phyloP scores from a whole-genome alignment of 2,113 vertebrate species.

The Elaphurus davidianus region DNA sequence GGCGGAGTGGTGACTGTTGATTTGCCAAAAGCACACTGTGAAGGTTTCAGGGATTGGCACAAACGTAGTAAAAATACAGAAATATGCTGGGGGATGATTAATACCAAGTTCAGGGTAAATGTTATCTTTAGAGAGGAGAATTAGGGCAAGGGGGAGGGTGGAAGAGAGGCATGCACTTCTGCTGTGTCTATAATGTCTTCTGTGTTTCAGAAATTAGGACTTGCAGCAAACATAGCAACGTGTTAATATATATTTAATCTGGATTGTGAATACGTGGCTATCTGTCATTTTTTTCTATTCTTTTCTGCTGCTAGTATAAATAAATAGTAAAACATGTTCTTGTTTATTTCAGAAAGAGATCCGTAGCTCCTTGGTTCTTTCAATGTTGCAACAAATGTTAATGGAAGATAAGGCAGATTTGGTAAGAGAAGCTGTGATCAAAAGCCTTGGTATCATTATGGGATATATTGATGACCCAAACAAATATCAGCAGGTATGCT shows the following conservation, averaged over 20 bases:
- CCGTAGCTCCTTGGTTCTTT: slow-evolving; percentile 96
- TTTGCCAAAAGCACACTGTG: not conserved
- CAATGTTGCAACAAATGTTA: slow-evolving; percentile 99
- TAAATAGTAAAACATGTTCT: slow-evolving; percentile 52
- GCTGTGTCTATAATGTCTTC: not conserved
- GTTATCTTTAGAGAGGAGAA: not conserved
- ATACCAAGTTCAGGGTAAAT: not conserved
- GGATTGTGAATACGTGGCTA: not conserved
- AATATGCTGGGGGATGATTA: not conserved
- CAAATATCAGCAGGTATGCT: slow-evolving; percentile 95
- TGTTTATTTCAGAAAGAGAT: slow-evolving; percentile 92
- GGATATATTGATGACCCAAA: slow-evolving; percentile 98
- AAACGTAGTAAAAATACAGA: not conserved
- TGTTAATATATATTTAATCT: not conserved
- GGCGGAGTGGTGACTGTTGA: not conserved
- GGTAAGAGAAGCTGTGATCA: slow-evolving; percentile 98
- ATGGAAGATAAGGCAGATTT: slow-evolving; percentile 98
- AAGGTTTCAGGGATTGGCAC: not conserved
- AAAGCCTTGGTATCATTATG: slow-evolving; percentile 98
- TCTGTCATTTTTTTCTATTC: not conserved
- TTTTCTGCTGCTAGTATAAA: not conserved
- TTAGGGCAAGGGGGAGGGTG: not conserved
- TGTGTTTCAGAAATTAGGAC: not conserved
- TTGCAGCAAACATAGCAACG: not conserved
- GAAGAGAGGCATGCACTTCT: not conserved